These are phyloP conservation scores for Moxostoma hubbsi DNA, from an alignment of 2,797 vertebrate species.

Conservation along the genomic window DNA sequence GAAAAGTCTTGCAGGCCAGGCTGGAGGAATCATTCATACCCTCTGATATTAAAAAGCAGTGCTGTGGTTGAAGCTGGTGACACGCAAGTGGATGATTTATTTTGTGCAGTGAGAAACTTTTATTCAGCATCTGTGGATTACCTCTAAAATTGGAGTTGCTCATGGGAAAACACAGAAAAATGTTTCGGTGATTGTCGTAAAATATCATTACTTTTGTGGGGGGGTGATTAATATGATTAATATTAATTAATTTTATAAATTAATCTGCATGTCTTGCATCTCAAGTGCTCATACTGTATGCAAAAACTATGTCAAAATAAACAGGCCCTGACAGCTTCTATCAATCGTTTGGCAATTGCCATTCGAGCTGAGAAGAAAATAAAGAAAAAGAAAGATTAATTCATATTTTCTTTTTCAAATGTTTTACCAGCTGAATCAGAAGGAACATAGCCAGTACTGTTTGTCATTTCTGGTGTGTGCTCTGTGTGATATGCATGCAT, in stretches of 20 bases:
- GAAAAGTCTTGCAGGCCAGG: too few relatives aligned
- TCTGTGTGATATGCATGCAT: conserved; percentile 64
- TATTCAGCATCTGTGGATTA: too few relatives aligned
- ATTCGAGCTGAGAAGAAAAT: conserved; percentile 48
- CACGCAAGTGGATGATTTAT: too few relatives aligned
- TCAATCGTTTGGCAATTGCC: conserved; percentile 43
- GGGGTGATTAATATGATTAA: too few relatives aligned
- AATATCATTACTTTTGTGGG: background rate
- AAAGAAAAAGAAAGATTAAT: conserved; percentile 51
- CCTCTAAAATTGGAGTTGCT: too few relatives aligned
- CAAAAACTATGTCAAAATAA: conserved; percentile 17
- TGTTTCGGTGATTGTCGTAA: too few relatives aligned
- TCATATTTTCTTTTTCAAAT: conserved; percentile 36
- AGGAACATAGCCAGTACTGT: conserved; percentile 46
- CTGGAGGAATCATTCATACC: too few relatives aligned
- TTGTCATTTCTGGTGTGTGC: conserved; percentile 54
- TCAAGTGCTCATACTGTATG: conserved; percentile 36
- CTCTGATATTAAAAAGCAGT: too few relatives aligned
- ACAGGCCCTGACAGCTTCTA: conserved; percentile 42
- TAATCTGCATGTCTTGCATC: background rate
- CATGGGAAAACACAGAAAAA: too few relatives aligned
- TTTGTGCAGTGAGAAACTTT: too few relatives aligned
- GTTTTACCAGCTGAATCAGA: conserved; percentile 53
- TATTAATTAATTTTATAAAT: background rate
- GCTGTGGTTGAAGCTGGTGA: too few relatives aligned